Percentiles rank a stretch among this genome's conserved stretches.
phyloP scores from a whole-genome alignment of 1,140 invertebrate species.

The Forficula auricularia region DNA sequence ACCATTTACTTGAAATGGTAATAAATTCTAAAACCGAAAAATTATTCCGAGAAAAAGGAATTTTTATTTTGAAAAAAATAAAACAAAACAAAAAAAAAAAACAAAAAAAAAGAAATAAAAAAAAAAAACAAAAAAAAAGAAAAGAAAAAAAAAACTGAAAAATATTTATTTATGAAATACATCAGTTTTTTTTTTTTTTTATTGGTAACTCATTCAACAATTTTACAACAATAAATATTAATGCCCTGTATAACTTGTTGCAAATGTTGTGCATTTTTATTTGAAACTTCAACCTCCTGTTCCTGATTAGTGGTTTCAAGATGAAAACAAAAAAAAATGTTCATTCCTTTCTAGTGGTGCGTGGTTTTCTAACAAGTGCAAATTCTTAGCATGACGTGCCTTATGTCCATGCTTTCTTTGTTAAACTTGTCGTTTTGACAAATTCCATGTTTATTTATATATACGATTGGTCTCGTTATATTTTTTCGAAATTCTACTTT shows the following conservation, averaged over 20 bases:
- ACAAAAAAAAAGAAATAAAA: conserved; percentile 9
- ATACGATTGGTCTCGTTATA: no score
- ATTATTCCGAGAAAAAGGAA: conserved; percentile 2
- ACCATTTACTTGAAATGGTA: not conserved
- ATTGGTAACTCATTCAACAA: conserved; percentile 13
- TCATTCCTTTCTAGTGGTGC: not conserved
- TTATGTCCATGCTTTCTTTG: conserved; percentile 10
- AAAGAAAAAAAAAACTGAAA: conserved; percentile 7
- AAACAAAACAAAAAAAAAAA: conserved; percentile 7
- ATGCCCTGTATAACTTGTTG: conserved; percentile 11
- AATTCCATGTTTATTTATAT: not conserved
- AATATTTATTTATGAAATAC: conserved; percentile 14
- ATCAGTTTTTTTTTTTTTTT: no score
- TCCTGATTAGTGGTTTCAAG: not conserved
- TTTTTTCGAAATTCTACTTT: no score
- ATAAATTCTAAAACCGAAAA: no score
- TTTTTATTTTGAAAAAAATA: not conserved
- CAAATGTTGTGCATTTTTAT: conserved; percentile 11
- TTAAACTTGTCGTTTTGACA: conserved; percentile 7
- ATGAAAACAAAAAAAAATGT: not conserved
- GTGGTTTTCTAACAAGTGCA: conserved; percentile 4
- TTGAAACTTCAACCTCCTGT: not conserved
- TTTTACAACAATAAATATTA: conserved; percentile 17
- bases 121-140: conserved; percentile 10
- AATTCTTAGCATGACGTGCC: conserved; percentile 8